phyloP scores from a whole-genome alignment of 1,140 invertebrate genomes.

The Aplysia californica region DNA sequence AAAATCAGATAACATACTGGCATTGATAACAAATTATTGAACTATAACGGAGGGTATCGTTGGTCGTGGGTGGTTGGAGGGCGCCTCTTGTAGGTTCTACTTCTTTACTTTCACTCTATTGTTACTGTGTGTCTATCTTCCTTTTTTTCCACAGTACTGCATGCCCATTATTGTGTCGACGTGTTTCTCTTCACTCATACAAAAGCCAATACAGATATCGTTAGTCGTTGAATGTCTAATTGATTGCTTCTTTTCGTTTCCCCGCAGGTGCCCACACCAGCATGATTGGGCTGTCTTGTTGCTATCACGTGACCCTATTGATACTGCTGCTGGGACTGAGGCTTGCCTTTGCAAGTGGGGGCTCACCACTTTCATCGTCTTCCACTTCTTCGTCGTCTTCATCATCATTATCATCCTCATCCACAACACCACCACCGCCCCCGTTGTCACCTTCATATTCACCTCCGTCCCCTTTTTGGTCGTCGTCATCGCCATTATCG shows the following conservation, averaged over 20 bases:
- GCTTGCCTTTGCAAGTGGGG: background rate
- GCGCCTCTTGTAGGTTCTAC: no score
- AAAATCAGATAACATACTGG: no score
- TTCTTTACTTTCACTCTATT: no score
- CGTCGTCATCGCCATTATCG: background rate
- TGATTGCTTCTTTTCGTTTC: background rate
- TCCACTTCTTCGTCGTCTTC: conserved; percentile 6
- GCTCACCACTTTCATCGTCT: background rate
- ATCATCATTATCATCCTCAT: background rate
- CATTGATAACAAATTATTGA: no score
- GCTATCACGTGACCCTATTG: conserved; percentile 9
- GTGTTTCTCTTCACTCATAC: no score
- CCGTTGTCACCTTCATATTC: background rate
- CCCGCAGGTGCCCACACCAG: conserved; percentile 8
- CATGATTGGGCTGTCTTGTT: conserved; percentile 18
- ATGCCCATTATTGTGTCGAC: no score
- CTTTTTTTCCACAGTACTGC: no score
- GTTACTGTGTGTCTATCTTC: no score
- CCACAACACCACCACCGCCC: background rate
- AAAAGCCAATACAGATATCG: no score
- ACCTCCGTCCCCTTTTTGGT: background rate
- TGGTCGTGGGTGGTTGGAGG: no score
- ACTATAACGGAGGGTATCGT: no score
- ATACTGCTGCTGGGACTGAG: conserved; percentile 18
- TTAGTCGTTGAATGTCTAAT: no score